Conservation (phyloP, 92 coral and sea anemone species). For the Porites rus region DNA sequence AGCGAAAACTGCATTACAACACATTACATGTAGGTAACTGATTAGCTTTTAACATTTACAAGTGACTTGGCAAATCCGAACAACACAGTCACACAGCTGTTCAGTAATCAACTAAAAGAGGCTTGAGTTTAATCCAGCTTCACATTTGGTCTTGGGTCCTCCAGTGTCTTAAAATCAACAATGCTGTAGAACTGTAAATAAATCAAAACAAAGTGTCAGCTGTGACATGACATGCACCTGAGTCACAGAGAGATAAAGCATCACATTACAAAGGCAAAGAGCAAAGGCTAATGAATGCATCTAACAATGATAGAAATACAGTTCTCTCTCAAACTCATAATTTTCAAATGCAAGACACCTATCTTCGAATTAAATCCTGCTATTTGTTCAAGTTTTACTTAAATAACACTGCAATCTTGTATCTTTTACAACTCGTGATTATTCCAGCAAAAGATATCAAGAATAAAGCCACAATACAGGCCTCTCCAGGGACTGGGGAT, state of each 20-base stretch:
- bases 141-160: slow-evolving; percentile 50
- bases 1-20: slow-evolving; percentile 1
- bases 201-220: neutral
- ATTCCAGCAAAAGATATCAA: too few species aligned
- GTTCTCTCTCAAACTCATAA: too few species aligned
- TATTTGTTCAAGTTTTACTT: too few species aligned
- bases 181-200: slow-evolving; percentile 70
- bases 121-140: slow-evolving; percentile 33
- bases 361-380: too few species aligned
- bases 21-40: neutral
- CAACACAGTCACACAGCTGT: neutral
- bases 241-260: neutral
- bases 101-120: neutral
- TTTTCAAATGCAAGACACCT: too few species aligned
- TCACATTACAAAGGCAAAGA: too few species aligned
- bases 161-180: slow-evolving; percentile 67
- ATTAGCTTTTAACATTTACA: slow-evolving; percentile 15
- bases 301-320: too few species aligned
- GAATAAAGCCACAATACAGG: too few species aligned
- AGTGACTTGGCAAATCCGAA: neutral
- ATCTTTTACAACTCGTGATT: too few species aligned
- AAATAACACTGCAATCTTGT: too few species aligned
- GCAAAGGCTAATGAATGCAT: too few species aligned
- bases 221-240: neutral
- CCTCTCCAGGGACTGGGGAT: too few species aligned